These are phyloP conservation scores for Horisme vitalbata DNA, from an alignment of 2,888 invertebrate genomes.

Conservation along the genomic window DNA sequence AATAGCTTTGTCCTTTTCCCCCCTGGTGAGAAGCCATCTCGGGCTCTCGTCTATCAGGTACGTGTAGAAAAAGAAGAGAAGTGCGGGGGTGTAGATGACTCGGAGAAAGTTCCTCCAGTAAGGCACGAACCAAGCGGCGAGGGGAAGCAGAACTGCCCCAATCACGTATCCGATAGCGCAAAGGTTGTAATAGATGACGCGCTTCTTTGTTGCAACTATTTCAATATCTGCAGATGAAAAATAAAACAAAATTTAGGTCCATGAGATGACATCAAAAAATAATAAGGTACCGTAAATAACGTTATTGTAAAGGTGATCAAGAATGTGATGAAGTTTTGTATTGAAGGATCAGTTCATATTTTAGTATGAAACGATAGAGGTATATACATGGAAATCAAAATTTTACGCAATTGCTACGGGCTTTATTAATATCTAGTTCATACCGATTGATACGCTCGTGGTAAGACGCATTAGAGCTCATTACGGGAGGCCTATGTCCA, in stretches of 20 bases:
- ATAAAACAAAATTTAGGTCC: neutral
- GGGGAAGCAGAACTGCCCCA: constrained; percentile 49
- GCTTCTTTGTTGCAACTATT: constrained; percentile 58
- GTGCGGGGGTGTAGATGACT: constrained; percentile 86
- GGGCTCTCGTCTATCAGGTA: constrained; percentile 88
- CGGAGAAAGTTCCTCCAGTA: constrained; percentile 87
- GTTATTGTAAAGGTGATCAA: too few species aligned
- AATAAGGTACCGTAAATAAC: too few species aligned
- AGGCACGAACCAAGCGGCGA: constrained; percentile 67
- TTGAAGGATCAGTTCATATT: too few species aligned
- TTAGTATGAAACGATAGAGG: too few species aligned
- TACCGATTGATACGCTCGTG: too few species aligned
- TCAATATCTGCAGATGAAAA: constrained; percentile 58
- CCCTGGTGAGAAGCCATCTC: constrained; percentile 90
- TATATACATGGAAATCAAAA: too few species aligned
- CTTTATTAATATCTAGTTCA: too few species aligned
- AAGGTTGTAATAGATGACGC: constrained; percentile 53
- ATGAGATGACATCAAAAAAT: too few species aligned
- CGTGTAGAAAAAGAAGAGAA: constrained; percentile 85
- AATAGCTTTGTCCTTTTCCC: constrained; percentile 85
- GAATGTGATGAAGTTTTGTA: too few species aligned
- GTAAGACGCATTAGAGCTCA: too few species aligned
- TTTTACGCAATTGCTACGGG: too few species aligned
- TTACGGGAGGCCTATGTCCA: too few species aligned
- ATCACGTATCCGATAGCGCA: constrained; percentile 49